phyloP scores from a whole-genome alignment of 2,797 vertebrate species.

The Pelodytes ibericus region DNA sequence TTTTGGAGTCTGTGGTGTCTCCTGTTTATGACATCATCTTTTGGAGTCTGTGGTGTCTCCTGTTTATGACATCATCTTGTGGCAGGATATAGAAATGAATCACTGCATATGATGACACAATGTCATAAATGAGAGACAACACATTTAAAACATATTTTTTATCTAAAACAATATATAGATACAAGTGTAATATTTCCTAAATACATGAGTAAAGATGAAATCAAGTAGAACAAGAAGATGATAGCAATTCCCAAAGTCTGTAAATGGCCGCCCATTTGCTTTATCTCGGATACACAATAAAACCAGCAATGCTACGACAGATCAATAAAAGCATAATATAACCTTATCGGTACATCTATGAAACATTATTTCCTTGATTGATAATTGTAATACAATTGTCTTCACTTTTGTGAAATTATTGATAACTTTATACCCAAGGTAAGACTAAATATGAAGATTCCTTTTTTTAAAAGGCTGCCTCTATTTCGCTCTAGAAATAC shows the following conservation, averaged over 20 bases:
- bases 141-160: too few relatives aligned
- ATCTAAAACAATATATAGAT: too few relatives aligned
- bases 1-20: too few relatives aligned
- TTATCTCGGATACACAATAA: not conserved
- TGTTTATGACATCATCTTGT: too few relatives aligned
- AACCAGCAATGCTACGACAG: not conserved
- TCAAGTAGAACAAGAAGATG: not conserved
- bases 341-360: conserved; percentile 32
- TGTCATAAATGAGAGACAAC: too few relatives aligned
- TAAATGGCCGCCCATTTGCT: not conserved
- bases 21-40: too few relatives aligned
- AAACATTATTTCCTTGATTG: conserved; percentile 35
- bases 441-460: conserved; percentile 8
- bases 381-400: conserved; percentile 48
- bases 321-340: conserved; percentile 45
- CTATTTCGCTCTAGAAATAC: not conserved
- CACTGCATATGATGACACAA: too few relatives aligned
- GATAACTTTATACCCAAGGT: conserved; percentile 18
- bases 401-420: conserved; percentile 29
- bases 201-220: too few relatives aligned
- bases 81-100: too few relatives aligned
- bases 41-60: too few relatives aligned
- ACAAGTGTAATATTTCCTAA: too few relatives aligned
- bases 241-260: not conserved
- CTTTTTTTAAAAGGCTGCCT: not conserved